Evolutionary conservation across 2,797 vertebrate genomes (phyloP).

Genomic region (Leontocebus nigricollis): DNA sequence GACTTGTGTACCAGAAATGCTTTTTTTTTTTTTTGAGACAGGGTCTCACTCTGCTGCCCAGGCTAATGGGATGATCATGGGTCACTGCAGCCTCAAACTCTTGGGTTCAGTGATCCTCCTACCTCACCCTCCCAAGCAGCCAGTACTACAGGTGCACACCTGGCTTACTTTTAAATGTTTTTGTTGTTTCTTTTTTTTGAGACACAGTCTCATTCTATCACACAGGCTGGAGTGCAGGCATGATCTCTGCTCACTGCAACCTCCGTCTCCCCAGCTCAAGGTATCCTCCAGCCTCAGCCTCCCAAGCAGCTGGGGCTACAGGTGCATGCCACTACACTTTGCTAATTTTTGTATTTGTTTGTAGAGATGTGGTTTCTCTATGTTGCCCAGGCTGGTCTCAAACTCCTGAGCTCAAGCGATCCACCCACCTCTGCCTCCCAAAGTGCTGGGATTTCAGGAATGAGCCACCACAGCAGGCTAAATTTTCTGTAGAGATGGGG

Average conservation of each 20-base stretch:
- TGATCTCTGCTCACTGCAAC: neutral
- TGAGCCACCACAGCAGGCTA: too few species aligned
- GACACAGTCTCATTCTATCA: neutral
- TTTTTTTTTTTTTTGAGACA: too few species aligned
- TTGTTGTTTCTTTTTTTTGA: neutral
- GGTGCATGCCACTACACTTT: neutral
- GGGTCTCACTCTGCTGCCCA: neutral
- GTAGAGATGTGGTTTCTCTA: neutral
- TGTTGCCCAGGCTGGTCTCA: neutral
- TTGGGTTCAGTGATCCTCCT: neutral
- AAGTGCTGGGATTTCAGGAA: neutral
- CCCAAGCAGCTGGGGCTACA: neutral
- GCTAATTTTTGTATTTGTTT: neutral
- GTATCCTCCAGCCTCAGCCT: neutral
- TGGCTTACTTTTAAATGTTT: neutral
- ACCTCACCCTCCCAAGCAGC: neutral
- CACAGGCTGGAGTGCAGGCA: neutral
- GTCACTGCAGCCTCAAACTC: neutral
- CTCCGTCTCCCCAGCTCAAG: neutral
- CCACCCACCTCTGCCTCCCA: neutral
- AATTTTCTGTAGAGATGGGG: too few species aligned
- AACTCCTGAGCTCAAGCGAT: neutral
- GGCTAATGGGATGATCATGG: neutral
- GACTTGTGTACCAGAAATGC: neutral
- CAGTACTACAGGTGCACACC: neutral